A percentile compares a stretch with the other conserved stretches of the same genome.
These are phyloP conservation scores for Nomada ferruginata DNA, from an alignment of 2,888 invertebrate species.

Conservation along the genomic window DNA sequence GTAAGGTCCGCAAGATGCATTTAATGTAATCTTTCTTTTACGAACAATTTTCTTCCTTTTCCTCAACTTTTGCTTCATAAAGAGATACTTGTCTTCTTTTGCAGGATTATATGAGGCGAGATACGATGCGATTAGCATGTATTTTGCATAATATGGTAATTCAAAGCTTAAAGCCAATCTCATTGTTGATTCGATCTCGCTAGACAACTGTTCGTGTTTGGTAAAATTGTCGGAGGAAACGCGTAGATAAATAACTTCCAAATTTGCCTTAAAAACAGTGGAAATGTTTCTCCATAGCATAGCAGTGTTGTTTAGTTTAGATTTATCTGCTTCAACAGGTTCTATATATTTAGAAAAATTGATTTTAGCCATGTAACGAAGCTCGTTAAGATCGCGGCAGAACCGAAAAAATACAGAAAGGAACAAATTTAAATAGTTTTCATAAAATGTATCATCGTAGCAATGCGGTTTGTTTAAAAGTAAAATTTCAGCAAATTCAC, in stretches of 20 bases:
- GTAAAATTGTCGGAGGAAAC: slow-evolving; percentile 82
- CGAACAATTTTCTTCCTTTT: slow-evolving; percentile 87
- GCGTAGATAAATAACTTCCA: slow-evolving; percentile 92
- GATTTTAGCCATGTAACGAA: slow-evolving; percentile 91
- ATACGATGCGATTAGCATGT: slow-evolving; percentile 94
- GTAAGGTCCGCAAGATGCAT: slow-evolving; percentile 88
- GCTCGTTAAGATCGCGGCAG: slow-evolving; percentile 93
- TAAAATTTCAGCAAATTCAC: slow-evolving; percentile 87
- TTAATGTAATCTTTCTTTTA: slow-evolving; percentile 84
- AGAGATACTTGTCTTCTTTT: slow-evolving; percentile 93
- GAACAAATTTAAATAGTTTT: slow-evolving; percentile 92
- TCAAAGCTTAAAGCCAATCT: slow-evolving; percentile 87
- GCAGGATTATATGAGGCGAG: slow-evolving; percentile 96
- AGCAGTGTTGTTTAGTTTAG: slow-evolving; percentile 87
- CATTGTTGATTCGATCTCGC: slow-evolving; percentile 80
- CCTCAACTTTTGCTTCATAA: slow-evolving; percentile 92
- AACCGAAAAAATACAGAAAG: slow-evolving; percentile 93
- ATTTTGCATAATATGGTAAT: slow-evolving; percentile 95
- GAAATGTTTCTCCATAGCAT: slow-evolving; percentile 93
- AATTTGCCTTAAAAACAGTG: slow-evolving; percentile 89
- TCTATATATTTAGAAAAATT: slow-evolving; percentile 92
- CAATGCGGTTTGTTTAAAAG: slow-evolving; percentile 79
- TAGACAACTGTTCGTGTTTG: slow-evolving; percentile 69
- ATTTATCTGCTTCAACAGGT: slow-evolving; percentile 89
- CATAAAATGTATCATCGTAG: slow-evolving; percentile 87